These are phyloP conservation scores for Drosophila novamexicana DNA, from an alignment of 1,140 invertebrate genomes.

Conservation along the genomic window DNA sequence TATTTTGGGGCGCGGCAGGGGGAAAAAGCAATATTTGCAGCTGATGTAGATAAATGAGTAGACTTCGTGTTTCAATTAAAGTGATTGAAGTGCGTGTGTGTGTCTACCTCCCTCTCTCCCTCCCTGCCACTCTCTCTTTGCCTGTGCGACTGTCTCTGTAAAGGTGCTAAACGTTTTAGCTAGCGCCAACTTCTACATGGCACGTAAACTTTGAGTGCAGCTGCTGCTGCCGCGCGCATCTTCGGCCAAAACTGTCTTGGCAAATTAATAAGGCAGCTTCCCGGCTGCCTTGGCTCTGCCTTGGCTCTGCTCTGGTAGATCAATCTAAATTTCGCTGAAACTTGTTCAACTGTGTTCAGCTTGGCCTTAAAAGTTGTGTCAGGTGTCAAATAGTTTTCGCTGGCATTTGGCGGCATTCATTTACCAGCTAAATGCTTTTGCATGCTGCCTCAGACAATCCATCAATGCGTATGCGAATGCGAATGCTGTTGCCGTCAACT, in stretches of 20 bases:
- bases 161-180: conserved; percentile 71
- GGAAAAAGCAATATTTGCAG: conserved; percentile 77
- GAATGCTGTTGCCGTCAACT: conserved; percentile 21
- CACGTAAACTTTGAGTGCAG: conserved; percentile 62
- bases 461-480: conserved; percentile 33
- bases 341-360: conserved; percentile 41
- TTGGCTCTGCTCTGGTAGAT: conserved; percentile 47
- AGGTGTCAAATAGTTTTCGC: conserved; percentile 52
- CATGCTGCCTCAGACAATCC: conserved; percentile 28
- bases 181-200: conserved; percentile 58
- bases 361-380: conserved; percentile 40
- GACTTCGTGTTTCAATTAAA: conserved; percentile 82
- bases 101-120: neutral
- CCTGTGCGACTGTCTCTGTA: conserved; percentile 15
- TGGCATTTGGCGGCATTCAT: conserved; percentile 33
- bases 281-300: conserved; percentile 7
- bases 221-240: conserved; percentile 11
- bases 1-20: neutral
- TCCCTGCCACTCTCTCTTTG: neutral
- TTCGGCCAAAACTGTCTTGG: conserved; percentile 13
- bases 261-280: conserved; percentile 75
- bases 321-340: conserved; percentile 74
- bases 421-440: conserved; percentile 47
- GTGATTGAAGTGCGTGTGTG: conserved; percentile 68
- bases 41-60: conserved; percentile 82